Conservation (phyloP, 2,797 vertebrate genomes). For the Pseudocheirus occidentalis region DNA sequence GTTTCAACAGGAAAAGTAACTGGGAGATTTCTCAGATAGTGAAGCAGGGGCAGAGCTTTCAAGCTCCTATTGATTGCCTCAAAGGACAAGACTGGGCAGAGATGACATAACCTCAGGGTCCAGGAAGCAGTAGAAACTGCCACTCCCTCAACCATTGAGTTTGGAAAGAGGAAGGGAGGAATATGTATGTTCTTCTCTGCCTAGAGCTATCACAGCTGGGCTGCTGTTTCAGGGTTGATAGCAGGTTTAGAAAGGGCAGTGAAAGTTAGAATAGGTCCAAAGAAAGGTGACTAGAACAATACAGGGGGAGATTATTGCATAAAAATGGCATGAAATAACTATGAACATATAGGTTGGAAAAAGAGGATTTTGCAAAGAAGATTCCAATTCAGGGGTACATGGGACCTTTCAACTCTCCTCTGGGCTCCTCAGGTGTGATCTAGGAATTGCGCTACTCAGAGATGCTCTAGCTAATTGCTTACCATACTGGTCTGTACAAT, state of each 20-base stretch:
- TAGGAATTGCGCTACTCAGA: neutral
- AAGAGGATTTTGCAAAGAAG: neutral
- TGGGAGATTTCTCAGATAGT: neutral
- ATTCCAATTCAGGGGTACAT: neutral
- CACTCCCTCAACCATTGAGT: neutral
- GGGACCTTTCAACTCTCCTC: neutral
- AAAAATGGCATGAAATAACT: neutral
- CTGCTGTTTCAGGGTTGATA: too few species aligned
- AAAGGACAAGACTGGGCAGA: neutral
- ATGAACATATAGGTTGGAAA: neutral
- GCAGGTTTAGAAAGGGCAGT: too few species aligned
- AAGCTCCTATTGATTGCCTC: neutral
- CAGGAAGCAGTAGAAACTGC: neutral
- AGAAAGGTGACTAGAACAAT: neutral
- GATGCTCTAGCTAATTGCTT: neutral
- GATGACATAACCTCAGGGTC: neutral
- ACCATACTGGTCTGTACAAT: neutral
- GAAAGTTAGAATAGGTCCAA: neutral
- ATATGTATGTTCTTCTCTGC: too few species aligned
- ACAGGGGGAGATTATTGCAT: neutral
- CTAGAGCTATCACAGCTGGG: too few species aligned
- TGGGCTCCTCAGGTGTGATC: neutral
- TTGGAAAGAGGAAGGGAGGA: too few species aligned
- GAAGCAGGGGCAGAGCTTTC: neutral
- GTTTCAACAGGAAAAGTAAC: conserved; percentile 26